These are phyloP conservation scores for Stercorarius parasiticus DNA, from an alignment of 2,113 vertebrate genomes.

Conservation along the genomic window DNA sequence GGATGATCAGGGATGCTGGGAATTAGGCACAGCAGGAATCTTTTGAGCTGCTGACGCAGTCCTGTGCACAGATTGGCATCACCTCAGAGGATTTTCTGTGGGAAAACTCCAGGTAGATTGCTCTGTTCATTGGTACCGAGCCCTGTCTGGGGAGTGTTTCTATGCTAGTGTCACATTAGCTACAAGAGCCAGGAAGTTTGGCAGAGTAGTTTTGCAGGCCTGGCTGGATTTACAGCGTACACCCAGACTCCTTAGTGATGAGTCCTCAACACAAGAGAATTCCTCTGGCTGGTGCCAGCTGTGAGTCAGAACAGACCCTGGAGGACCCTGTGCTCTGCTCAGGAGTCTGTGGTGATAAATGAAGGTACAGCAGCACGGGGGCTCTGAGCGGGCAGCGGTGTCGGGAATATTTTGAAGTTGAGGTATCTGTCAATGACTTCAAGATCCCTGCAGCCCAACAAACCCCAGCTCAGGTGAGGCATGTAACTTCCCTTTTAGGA, in stretches of 20 bases:
- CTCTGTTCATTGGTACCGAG: not conserved
- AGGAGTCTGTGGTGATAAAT: not conserved
- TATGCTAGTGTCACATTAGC: not conserved
- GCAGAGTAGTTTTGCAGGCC: not conserved
- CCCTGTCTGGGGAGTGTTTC: not conserved
- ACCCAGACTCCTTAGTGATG: not conserved
- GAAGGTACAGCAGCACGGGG: not conserved
- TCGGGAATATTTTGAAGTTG: not conserved
- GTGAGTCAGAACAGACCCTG: not conserved
- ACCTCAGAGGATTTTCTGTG: not conserved
- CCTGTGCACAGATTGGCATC: not conserved
- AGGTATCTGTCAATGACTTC: not conserved
- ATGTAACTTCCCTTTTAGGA: not conserved
- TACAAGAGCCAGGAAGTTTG: not conserved
- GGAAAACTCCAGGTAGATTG: not conserved
- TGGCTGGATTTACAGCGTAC: not conserved
- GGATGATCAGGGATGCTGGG: not conserved
- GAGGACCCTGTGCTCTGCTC: not conserved
- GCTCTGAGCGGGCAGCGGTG: not conserved
- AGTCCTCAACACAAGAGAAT: rapidly evolving
- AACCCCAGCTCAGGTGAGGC: not conserved
- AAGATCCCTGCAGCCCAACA: not conserved
- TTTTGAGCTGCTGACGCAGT: not conserved
- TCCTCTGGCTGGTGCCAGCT: not conserved
- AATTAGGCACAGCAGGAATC: not conserved